phyloP scores from a whole-genome alignment of 2,113 vertebrate species.

The Lucifuga dentata region DNA sequence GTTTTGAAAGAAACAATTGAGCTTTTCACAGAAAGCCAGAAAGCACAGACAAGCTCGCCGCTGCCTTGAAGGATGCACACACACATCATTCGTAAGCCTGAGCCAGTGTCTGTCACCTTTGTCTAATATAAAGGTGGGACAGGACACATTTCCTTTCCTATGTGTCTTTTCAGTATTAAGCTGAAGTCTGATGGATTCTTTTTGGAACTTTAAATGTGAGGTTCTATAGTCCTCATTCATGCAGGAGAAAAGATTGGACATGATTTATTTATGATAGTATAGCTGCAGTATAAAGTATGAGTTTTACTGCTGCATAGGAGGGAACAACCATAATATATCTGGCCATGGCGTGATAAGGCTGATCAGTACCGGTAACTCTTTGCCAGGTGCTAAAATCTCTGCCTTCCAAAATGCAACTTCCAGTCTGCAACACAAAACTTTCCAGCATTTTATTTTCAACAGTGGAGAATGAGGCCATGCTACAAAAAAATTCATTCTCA shows the following conservation, averaged over 20 bases:
- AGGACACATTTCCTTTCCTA: slow-evolving; percentile 23
- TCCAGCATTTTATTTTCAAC: slow-evolving; percentile 28
- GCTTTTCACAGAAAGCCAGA: slow-evolving; percentile 70
- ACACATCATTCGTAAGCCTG: slow-evolving; percentile 42
- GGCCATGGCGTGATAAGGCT: slow-evolving; percentile 16
- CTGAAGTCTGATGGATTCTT: slow-evolving; percentile 28
- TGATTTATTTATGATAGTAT: background rate
- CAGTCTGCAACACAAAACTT: slow-evolving; percentile 46
- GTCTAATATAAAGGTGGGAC: slow-evolving; percentile 60
- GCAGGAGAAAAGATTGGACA: background rate
- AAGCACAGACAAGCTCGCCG: slow-evolving; percentile 53
- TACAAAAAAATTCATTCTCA: background rate
- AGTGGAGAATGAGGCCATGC: slow-evolving; percentile 15
- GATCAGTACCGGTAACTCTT: slow-evolving; percentile 29
- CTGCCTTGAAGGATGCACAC: slow-evolving; percentile 60
- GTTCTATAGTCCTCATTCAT: background rate
- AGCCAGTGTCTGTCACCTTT: slow-evolving; percentile 66
- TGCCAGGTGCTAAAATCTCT: slow-evolving; percentile 56
- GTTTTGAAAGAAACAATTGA: slow-evolving; percentile 76
- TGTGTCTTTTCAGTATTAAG: slow-evolving; percentile 16
- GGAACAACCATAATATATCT: background rate
- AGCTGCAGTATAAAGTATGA: background rate
- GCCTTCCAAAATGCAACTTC: slow-evolving; percentile 39
- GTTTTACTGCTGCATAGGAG: background rate
- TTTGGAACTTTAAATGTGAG: slow-evolving; percentile 4